A percentile compares a stretch with the other conserved stretches of the same genome.
Evolutionary conservation across 2,797 vertebrate genomes (phyloP).

Genomic region (Myotis myotis): DNA sequence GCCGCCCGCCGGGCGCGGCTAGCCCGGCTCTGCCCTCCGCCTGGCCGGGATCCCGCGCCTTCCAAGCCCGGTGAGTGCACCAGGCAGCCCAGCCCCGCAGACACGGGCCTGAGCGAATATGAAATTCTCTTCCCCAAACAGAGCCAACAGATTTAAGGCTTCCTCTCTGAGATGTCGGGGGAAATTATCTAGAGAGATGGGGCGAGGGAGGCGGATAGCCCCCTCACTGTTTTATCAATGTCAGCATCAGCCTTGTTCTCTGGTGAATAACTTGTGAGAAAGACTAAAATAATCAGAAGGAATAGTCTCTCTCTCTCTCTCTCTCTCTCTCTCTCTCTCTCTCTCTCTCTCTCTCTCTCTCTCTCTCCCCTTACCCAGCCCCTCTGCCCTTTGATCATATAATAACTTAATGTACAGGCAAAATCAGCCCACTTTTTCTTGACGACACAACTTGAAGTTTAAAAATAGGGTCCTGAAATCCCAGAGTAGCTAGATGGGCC

Average conservation of each 20-base stretch:
- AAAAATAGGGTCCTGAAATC: neutral
- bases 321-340: too few relatives aligned
- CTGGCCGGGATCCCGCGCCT: rapidly evolving
- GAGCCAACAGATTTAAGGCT: neutral
- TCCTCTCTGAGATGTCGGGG: neutral
- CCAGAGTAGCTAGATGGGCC: neutral
- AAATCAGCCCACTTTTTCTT: neutral
- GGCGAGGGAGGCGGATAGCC: neutral
- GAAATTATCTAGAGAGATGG: neutral
- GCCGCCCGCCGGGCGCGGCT: neutral
- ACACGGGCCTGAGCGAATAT: neutral
- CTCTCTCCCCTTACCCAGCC: neutral
- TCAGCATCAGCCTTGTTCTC: neutral
- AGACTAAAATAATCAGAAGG: neutral
- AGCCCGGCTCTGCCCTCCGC: neutral
- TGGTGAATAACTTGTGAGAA: neutral
- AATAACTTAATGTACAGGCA: neutral
- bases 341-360: neutral
- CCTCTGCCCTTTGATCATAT: neutral
- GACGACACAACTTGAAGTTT: neutral
- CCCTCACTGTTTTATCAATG: neutral
- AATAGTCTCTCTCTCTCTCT: neutral
- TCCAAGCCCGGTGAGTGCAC: neutral
- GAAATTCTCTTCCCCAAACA: neutral
- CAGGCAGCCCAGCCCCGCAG: neutral